These are phyloP conservation scores for Prosapia bicincta DNA, from an alignment of 2,888 invertebrate genomes.

Conservation along the genomic window DNA sequence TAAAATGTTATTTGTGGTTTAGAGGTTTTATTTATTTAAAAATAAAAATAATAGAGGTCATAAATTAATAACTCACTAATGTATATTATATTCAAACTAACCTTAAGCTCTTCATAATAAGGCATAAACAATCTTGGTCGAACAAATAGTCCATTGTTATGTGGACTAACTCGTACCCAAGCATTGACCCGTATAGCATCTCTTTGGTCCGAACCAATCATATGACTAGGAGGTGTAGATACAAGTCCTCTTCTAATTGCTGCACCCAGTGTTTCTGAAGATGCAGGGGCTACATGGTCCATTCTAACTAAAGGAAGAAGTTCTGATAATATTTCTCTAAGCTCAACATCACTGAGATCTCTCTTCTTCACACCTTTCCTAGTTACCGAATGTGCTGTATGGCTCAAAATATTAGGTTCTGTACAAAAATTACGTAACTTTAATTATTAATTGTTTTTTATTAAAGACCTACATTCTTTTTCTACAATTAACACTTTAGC, in stretches of 20 bases:
- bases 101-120: conserved; percentile 92
- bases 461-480: too few species aligned
- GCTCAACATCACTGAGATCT: conserved; percentile 79
- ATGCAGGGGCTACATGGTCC: conserved; percentile 86
- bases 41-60: conserved; percentile 6
- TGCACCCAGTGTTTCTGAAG: conserved; percentile 72
- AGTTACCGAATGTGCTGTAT: conserved; percentile 88
- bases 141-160: conserved; percentile 67
- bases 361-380: conserved; percentile 79
- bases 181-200: conserved; percentile 58
- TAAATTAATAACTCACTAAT: background rate
- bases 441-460: too few species aligned
- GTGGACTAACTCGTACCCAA: conserved; percentile 69
- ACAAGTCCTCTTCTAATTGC: conserved; percentile 68
- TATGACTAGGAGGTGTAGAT: conserved; percentile 78
- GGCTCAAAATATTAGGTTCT: conserved; percentile 88
- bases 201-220: conserved; percentile 57
- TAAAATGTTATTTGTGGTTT: too few species aligned
- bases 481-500: too few species aligned
- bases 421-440: too few species aligned
- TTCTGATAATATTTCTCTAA: conserved; percentile 80
- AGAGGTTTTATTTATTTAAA: too few species aligned
- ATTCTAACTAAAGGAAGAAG: conserved; percentile 80
- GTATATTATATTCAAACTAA: conserved; percentile 43
- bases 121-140: conserved; percentile 91